Percentiles rank a stretch among this genome's conserved stretches.
These are phyloP conservation scores for Eudasyphora cyanicolor DNA, from an alignment of 2,888 invertebrate species.

Conservation along the genomic window DNA sequence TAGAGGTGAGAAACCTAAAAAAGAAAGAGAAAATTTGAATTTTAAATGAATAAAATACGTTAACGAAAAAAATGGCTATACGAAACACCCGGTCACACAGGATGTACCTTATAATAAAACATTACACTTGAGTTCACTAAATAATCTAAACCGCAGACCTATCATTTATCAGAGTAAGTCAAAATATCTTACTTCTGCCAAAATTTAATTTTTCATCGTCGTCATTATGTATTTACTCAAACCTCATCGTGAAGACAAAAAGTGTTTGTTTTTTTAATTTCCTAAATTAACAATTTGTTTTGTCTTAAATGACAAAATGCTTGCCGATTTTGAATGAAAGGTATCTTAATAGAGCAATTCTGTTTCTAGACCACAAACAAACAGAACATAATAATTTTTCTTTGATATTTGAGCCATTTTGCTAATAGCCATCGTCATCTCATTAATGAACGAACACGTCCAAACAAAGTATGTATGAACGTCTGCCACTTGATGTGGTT, in stretches of 20 bases:
- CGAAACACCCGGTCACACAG: not conserved
- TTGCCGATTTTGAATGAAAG: conserved; percentile 11
- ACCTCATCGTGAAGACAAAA: conserved; percentile 20
- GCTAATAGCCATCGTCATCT: conserved; percentile 72
- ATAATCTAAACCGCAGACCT: no score
- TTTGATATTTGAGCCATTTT: conserved; percentile 76
- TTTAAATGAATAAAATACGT: not conserved
- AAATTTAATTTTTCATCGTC: not conserved
- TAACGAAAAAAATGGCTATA: not conserved
- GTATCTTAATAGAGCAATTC: not conserved
- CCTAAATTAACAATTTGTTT: conserved; percentile 55
- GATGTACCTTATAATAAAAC: not conserved
- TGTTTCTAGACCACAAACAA: not conserved
- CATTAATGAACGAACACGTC: conserved; percentile 15
- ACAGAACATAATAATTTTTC: conserved; percentile 39
- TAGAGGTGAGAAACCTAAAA: conserved; percentile 79
- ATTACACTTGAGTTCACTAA: no score
- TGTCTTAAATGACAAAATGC: conserved; percentile 47
- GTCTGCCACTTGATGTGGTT: not conserved
- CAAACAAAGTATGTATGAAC: not conserved
- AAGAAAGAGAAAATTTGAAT: no score
- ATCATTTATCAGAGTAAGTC: no score
- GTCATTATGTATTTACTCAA: conserved; percentile 1
- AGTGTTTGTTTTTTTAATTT: not conserved
- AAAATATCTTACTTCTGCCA: not conserved